Evolutionary conservation across 2,888 invertebrate genomes (phyloP).

Genomic region (Parnassius glacialis): DNA sequence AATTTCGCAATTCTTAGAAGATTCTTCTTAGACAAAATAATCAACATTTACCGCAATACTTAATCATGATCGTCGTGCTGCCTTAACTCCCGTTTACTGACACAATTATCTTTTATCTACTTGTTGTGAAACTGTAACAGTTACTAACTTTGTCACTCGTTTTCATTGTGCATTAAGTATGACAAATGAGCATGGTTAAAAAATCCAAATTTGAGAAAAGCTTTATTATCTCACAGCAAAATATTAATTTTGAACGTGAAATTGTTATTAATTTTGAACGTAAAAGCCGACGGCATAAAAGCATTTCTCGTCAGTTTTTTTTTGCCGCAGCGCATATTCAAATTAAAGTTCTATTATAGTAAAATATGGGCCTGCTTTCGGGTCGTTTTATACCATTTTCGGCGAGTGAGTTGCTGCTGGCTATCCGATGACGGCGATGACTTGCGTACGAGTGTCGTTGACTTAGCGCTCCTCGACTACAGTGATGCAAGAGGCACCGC

Average conservation of each 20-base stretch:
- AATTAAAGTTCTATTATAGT: conserved; percentile 23
- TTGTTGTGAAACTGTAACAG: too few relatives aligned
- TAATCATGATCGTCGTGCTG: too few relatives aligned
- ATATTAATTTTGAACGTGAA: conserved; percentile 8
- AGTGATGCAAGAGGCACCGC: conserved; percentile 60
- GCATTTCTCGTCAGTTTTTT: conserved; percentile 16
- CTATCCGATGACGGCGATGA: conserved; percentile 49
- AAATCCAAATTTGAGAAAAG: too few relatives aligned
- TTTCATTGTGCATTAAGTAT: not conserved
- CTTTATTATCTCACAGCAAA: not conserved
- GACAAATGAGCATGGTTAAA: too few relatives aligned
- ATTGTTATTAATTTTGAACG: conserved; percentile 18
- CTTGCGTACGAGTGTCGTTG: conserved; percentile 63
- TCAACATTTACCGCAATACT: not conserved
- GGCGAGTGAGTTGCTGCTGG: conserved; percentile 17
- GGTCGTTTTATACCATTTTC: conserved; percentile 26
- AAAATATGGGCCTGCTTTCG: conserved; percentile 23
- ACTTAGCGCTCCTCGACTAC: conserved; percentile 53
- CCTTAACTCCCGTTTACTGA: too few relatives aligned
- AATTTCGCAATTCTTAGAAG: too few relatives aligned
- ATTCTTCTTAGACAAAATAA: too few relatives aligned
- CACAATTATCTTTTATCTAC: too few relatives aligned
- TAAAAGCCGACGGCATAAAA: conserved; percentile 3
- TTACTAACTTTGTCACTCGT: too few relatives aligned
- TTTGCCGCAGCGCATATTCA: conserved; percentile 18